Evolutionary conservation across 1,140 invertebrate genomes (phyloP).

Genomic region (Apis cerana): DNA sequence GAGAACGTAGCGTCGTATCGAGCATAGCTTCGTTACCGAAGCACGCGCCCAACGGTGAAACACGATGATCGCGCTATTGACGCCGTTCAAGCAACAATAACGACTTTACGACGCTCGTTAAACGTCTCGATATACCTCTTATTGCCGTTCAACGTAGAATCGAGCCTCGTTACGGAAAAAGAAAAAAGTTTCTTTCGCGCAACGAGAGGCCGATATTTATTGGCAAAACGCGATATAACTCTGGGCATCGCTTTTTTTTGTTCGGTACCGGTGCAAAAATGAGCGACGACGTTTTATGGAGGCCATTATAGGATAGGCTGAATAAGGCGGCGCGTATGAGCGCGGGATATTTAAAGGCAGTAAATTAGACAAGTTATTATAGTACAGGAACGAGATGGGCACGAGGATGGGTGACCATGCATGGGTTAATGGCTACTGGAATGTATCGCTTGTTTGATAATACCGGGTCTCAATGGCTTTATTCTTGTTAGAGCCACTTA

Average conservation of each 20-base stretch:
- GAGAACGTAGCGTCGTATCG: background rate
- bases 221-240: background rate
- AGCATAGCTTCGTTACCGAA: slow-evolving; percentile 19
- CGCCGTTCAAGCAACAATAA: slow-evolving; percentile 59
- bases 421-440: background rate
- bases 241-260: background rate
- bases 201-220: slow-evolving; percentile 7
- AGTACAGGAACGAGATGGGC: background rate
- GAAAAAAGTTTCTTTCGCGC: background rate
- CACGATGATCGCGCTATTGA: slow-evolving; percentile 62
- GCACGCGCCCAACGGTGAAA: slow-evolving; percentile 37
- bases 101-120: slow-evolving; percentile 69
- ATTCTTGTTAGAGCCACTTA: background rate
- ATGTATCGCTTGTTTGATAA: background rate
- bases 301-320: background rate
- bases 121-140: slow-evolving; percentile 66
- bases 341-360: background rate
- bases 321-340: background rate
- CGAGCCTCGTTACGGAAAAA: background rate
- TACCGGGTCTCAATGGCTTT: background rate
- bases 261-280: background rate
- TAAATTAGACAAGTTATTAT: slow-evolving; percentile 18
- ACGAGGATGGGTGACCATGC: background rate
- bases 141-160: slow-evolving; percentile 1
- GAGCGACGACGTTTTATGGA: background rate